Percentiles rank a stretch among this genome's conserved stretches.
These are phyloP conservation scores for Uropsilus gracilis DNA, from an alignment of 2,113 vertebrate species.

Conservation along the genomic window DNA sequence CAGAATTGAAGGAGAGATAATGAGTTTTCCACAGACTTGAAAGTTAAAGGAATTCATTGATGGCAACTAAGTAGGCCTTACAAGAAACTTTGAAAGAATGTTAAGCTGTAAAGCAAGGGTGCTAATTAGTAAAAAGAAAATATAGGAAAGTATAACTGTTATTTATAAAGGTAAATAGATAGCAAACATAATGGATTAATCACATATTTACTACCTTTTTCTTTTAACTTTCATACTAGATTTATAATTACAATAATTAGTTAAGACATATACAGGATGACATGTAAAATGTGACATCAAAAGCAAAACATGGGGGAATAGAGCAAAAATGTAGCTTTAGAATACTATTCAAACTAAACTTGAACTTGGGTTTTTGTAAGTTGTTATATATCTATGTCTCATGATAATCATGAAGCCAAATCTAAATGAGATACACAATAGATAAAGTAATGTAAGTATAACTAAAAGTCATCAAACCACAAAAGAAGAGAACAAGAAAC, in stretches of 20 bases:
- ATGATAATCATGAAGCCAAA: not conserved
- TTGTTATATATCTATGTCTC: not conserved
- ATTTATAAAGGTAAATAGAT: not conserved
- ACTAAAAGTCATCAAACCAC: not conserved
- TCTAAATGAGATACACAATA: not conserved
- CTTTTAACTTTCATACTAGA: too few relatives aligned
- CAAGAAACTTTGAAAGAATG: not conserved
- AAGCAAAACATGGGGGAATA: not conserved
- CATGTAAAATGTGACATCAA: not conserved
- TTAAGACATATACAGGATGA: too few relatives aligned
- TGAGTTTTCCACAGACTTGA: not conserved
- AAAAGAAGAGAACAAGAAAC: not conserved
- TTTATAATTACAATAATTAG: too few relatives aligned
- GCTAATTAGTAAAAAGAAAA: not conserved
- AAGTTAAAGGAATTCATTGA: not conserved
- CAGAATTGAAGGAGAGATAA: not conserved
- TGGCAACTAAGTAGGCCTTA: not conserved
- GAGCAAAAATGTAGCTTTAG: not conserved
- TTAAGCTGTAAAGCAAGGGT: not conserved
- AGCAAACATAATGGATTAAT: too few relatives aligned
- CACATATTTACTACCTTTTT: too few relatives aligned
- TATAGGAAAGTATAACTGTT: not conserved
- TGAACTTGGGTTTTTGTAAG: too few relatives aligned
- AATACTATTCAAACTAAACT: not conserved
- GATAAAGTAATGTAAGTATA: not conserved